These are phyloP conservation scores for Trogon surrucura DNA, from an alignment of 2,113 vertebrate species.

Conservation along the genomic window DNA sequence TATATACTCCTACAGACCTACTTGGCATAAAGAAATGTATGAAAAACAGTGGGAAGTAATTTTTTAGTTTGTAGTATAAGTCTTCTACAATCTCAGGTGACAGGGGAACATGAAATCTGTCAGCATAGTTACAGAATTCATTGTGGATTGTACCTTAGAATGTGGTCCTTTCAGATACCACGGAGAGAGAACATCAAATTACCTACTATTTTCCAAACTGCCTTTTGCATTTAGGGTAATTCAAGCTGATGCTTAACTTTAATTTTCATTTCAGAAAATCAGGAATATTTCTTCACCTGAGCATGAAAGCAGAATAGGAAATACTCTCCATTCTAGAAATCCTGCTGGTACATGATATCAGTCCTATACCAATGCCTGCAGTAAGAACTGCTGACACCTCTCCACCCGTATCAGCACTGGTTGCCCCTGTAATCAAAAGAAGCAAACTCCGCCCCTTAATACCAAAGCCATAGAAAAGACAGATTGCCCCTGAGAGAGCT, in stretches of 20 bases:
- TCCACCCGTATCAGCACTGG: too few relatives aligned
- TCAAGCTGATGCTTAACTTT: background rate
- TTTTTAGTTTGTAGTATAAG: background rate
- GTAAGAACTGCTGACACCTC: too few relatives aligned
- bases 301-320: background rate
- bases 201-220: background rate
- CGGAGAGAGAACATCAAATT: background rate
- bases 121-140: background rate
- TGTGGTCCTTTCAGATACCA: background rate
- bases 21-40: background rate
- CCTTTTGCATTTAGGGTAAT: background rate
- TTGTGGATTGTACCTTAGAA: background rate
- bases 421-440: too few relatives aligned
- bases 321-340: background rate
- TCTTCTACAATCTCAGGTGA: background rate
- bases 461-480: too few relatives aligned
- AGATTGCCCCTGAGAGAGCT: too few relatives aligned
- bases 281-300: background rate
- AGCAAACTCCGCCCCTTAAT: too few relatives aligned
- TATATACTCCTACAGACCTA: background rate
- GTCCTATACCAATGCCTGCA: too few relatives aligned
- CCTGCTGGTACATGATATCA: background rate
- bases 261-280: slow-evolving; percentile 1
- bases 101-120: background rate
- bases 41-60: background rate